Conservation (phyloP, 2,113 vertebrate genomes). For the Acanthisitta chloris region DNA sequence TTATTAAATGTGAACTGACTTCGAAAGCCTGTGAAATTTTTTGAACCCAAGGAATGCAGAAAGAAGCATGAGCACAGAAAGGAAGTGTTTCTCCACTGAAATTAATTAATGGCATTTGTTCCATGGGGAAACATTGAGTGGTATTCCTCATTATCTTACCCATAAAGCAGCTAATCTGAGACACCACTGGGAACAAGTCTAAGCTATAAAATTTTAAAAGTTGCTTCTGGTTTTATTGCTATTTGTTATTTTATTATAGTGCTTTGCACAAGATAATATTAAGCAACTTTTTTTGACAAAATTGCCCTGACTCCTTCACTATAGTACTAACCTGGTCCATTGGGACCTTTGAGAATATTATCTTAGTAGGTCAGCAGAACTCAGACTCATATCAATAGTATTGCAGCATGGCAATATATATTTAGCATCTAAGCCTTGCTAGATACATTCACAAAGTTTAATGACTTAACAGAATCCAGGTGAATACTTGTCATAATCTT, state of each 20-base stretch:
- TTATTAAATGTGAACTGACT: not conserved
- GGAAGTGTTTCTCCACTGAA: not conserved
- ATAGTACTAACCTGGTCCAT: not conserved
- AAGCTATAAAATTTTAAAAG: not conserved
- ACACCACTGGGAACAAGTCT: not conserved
- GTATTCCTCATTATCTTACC: not conserved
- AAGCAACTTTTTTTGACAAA: not conserved
- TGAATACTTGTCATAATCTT: not conserved
- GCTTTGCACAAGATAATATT: not conserved
- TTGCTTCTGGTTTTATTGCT: not conserved
- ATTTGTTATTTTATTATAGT: not conserved
- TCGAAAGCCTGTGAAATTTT: not conserved
- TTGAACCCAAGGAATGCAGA: not conserved
- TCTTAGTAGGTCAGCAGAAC: not conserved
- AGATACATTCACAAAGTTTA: not conserved
- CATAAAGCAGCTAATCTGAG: not conserved
- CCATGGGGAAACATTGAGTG: not conserved
- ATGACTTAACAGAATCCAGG: not conserved
- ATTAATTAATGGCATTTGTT: not conserved
- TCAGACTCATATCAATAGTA: not conserved
- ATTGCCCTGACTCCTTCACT: not conserved
- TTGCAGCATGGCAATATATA: not conserved
- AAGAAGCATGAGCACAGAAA: not conserved
- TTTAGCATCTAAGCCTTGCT: not conserved
- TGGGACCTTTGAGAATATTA: not conserved